Evolutionary conservation across 2,888 invertebrate species (phyloP), one percentile per base, ranked within the genome.

Genomic region (Drosophila austrosaltans): DNA sequence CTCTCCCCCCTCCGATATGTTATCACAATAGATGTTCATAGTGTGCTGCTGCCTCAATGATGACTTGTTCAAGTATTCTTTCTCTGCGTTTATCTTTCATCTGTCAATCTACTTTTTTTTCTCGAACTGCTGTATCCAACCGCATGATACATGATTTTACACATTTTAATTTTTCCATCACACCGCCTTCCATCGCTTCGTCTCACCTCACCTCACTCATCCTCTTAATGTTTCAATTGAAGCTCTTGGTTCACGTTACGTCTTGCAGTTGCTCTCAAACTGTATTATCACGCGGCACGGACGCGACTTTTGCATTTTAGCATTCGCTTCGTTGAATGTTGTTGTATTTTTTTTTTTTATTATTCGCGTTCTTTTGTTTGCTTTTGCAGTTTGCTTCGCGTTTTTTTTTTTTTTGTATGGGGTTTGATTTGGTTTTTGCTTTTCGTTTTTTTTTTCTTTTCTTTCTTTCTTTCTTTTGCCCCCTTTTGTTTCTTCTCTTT

Each of bases 261-360:
- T 36, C 36, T 36, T 12, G 10, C 68, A 60, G 56, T 58, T 58
- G 4, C 48, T 66, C 12, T 2, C 8, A 78, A 87, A 75, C 84
- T 81, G 85, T 83, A 65, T 82, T 84, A 81, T 82, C 82, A 84
- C 70, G 64, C 66, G 67, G 67, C 48, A 48, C 22, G 22, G 10
- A 59, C 61, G 58, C 44, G 22, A 60, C 57, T 58, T 58, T 79
- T 79, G 30, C 57, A 58, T 66, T 69, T 69, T 61, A 42, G 59
- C 25, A 57, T 59, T 59, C 44, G 16, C 8, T 53, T 53, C 53
- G 16, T 72, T 77, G 36, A 20, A 54, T 60, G 72, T 60, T 59
- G 42, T 53, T 61, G 66, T 60, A 53, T 36, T 67, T 32, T 66
- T 70, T 59, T 69, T 66, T 58, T 44, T 63, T 58, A 61, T 75